phyloP scores from a whole-genome alignment of 2,888 invertebrate species.

The Drosophila atripex region DNA sequence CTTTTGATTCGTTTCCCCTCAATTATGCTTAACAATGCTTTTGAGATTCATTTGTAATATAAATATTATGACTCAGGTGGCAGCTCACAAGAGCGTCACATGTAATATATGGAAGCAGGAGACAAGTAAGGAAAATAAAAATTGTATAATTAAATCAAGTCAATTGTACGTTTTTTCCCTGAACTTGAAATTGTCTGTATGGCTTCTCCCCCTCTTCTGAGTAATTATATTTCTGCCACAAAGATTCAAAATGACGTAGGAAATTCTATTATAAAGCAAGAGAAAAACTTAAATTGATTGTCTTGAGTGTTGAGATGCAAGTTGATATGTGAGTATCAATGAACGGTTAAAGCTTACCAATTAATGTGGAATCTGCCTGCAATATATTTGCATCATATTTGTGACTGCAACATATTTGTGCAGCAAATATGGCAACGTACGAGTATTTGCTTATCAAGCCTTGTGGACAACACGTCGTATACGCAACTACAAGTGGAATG shows the following conservation, averaged over 20 bases:
- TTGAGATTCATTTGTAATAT: neutral
- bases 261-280: constrained; percentile 3
- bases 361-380: constrained; percentile 17
- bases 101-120: constrained; percentile 29
- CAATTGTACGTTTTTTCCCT: constrained; percentile 44
- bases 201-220: constrained; percentile 30
- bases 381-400: constrained; percentile 6
- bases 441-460: constrained; percentile 42
- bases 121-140: constrained; percentile 26
- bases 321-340: constrained; percentile 8
- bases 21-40: constrained; percentile 7
- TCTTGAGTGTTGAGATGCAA: constrained; percentile 6
- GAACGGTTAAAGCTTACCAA: constrained; percentile 17
- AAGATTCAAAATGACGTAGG: constrained; percentile 21
- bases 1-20: neutral
- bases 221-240: constrained; percentile 51
- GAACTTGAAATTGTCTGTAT: constrained; percentile 53
- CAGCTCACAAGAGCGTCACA: constrained; percentile 8
- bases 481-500: constrained; percentile 19
- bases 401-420: constrained; percentile 20
- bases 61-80: constrained; percentile 14
- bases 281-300: constrained; percentile 25
- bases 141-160: constrained; percentile 59
- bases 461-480: constrained; percentile 22
- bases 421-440: constrained; percentile 21